Base-by-base conservation (phyloP, 2,797 vertebrate genomes). In the Staurois parvus region DNA sequence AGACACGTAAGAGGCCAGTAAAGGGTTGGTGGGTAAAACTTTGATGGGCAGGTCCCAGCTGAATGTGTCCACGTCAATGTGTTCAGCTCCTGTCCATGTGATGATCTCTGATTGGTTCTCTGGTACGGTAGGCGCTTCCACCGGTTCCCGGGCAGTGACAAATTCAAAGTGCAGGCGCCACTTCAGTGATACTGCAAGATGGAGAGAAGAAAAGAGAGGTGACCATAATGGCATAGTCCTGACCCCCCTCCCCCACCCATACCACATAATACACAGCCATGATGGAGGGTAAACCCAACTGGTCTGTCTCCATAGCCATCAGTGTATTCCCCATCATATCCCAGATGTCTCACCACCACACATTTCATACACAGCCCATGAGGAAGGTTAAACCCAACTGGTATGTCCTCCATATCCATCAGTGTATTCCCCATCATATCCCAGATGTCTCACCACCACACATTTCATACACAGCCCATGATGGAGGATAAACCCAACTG, bases 161-260 rank as follows among this genome's bases (percentile, higher is more conserved):
- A 99, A 99, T 87, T 99, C 98, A 74, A 99, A 99, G 93, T 99
- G 98, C 81, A 99, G 93, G 28, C 97, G 95, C 98, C 98, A 99
- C 88, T 96, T 96, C 87, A 99, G 91, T 34, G 94, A 96, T 86
- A 99, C 98, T 99, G 69, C 29, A 72, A 2, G 32, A 88, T 19
- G 28, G 0, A 30, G 21, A 78, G 68, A 82, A 83, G 83, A 11
- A 0, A 0, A 26, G 59, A 24, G n/a, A 64, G 7, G 8, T 64
- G 21, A 64, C 4, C 4, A 64, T 37, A 37, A 9, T 0, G 37
- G 6, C 8, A 37, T 1, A n/a, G 9, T 37, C 37, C 37, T 10
- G 10, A 37, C 37, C n/a, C n/a, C n/a, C n/a, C n/a, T n/a, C n/a
- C n/a, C n/a, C n/a, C n/a, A n/a, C n/a, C n/a, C 37, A 8, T 10